Conservation (phyloP, 2,113 vertebrate species). For the Austrofundulus limnaeus region DNA sequence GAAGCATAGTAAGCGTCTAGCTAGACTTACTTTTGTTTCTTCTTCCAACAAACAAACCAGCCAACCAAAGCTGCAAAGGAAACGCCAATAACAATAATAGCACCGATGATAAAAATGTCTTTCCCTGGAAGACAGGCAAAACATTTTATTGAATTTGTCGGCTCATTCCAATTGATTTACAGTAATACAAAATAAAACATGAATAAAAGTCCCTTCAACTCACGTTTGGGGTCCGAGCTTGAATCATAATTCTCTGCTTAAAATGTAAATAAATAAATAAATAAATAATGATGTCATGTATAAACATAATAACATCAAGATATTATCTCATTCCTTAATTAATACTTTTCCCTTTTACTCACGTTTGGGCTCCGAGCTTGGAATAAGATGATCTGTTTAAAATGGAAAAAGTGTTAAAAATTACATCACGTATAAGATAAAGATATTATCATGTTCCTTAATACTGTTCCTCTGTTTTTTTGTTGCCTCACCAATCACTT, state of each 20-base stretch:
- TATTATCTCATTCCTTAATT: too few relatives aligned
- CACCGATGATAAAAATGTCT: fast-evolving
- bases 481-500: not conserved
- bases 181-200: not conserved
- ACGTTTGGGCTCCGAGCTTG: too few relatives aligned
- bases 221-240: not conserved
- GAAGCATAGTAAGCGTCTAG: not conserved
- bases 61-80: fast-evolving
- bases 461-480: too few relatives aligned
- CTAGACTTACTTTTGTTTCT: conserved; percentile 19
- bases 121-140: not conserved
- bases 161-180: not conserved
- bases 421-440: too few relatives aligned
- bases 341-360: too few relatives aligned
- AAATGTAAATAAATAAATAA: not conserved
- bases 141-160: not conserved
- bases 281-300: not conserved
- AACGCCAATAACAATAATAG: too few relatives aligned
- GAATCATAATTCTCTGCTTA: not conserved
- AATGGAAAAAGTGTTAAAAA: too few relatives aligned
- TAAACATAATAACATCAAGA: too few relatives aligned
- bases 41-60: not conserved
- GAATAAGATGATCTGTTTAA: too few relatives aligned
- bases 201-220: conserved; percentile 9
- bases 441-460: too few relatives aligned